Evolutionary conservation across 2,888 invertebrate genomes (phyloP).

Genomic region (Acanthosepion pharaonis): DNA sequence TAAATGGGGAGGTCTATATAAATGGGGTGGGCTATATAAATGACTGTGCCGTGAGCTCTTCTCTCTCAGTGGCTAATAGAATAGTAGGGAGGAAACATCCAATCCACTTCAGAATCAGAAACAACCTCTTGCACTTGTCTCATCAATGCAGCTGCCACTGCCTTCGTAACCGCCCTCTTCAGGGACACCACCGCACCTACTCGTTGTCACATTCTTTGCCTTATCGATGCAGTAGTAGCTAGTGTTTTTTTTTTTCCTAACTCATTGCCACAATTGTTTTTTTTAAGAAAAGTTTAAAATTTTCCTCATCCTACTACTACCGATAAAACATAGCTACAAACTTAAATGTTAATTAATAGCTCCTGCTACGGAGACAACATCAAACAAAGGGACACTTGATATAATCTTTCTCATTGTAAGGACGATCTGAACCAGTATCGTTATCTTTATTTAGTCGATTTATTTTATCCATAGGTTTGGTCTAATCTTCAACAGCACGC

Average conservation of each 20-base stretch:
- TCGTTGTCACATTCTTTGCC: too few relatives aligned
- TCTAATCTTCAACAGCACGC: neutral
- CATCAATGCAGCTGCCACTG: neutral
- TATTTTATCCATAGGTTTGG: neutral
- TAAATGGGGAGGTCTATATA: neutral
- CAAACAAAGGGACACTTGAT: too few relatives aligned
- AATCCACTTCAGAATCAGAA: neutral
- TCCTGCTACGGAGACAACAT: too few relatives aligned
- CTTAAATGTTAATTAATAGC: too few relatives aligned
- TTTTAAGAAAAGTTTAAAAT: too few relatives aligned
- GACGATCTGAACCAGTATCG: too few relatives aligned
- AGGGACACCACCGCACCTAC: neutral
- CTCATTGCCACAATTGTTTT: too few relatives aligned
- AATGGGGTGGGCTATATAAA: neutral
- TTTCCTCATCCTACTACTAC: too few relatives aligned
- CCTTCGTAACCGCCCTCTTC: neutral
- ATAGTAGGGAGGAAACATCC: neutral
- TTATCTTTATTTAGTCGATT: neutral
- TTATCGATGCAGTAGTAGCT: too few relatives aligned
- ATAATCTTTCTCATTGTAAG: too few relatives aligned
- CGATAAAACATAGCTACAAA: too few relatives aligned
- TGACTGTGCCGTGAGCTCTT: neutral
- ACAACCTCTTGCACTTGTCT: constrained; percentile 7
- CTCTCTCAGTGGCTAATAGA: constrained; percentile 15
- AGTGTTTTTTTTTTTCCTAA: too few relatives aligned